Evolutionary conservation across 2,797 vertebrate species (phyloP).

Genomic region (Eulemur rubriventer): DNA sequence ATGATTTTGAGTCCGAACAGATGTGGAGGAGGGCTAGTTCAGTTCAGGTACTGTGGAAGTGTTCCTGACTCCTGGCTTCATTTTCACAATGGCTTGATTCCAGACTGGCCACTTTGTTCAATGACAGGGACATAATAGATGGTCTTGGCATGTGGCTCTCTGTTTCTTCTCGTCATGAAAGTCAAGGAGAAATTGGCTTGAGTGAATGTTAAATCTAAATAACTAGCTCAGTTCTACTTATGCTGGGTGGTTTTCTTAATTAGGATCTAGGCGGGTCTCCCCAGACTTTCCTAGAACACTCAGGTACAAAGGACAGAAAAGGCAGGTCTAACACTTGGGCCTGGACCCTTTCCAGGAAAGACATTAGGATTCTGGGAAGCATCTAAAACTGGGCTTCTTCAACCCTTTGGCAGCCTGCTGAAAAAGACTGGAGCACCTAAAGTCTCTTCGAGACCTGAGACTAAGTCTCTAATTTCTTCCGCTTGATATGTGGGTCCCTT

Average conservation of each 20-base stretch:
- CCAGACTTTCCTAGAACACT: not conserved
- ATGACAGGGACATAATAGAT: not conserved
- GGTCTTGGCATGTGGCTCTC: not conserved
- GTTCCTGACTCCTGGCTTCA: not conserved
- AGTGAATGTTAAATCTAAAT: not conserved
- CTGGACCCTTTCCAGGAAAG: not conserved
- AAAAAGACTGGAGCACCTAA: not conserved
- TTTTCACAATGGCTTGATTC: not conserved
- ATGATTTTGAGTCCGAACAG: not conserved
- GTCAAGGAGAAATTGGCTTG: not conserved
- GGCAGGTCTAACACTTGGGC: not conserved
- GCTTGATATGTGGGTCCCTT: not conserved
- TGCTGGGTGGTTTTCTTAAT: not conserved
- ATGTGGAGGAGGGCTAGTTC: not conserved
- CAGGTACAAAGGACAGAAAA: not conserved
- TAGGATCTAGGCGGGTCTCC: not conserved
- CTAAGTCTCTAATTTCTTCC: not conserved
- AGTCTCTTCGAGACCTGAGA: not conserved
- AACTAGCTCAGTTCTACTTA: not conserved
- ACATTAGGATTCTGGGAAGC: not conserved
- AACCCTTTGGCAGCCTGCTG: not conserved
- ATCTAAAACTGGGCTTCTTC: not conserved
- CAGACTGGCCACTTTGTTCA: not conserved
- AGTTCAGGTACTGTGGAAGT: not conserved
- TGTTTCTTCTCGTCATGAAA: not conserved